These are phyloP conservation scores for Smutsia temminckii DNA, from an alignment of 2,797 vertebrate species.

Conservation along the genomic window DNA sequence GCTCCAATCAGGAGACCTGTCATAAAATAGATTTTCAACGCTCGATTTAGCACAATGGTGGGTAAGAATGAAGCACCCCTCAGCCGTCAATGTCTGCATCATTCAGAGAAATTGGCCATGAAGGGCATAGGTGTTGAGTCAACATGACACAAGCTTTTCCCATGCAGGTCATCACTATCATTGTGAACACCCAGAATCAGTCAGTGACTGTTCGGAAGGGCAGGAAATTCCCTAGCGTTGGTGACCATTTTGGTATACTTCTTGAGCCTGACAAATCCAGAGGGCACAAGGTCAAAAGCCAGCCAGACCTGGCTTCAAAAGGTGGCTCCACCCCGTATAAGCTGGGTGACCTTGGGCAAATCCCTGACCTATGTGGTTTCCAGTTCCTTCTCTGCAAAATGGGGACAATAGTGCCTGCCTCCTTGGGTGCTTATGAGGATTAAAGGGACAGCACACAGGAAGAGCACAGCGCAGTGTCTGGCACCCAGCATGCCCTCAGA, in stretches of 20 bases:
- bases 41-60: neutral
- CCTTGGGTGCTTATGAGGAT: neutral
- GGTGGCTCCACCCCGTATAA: neutral
- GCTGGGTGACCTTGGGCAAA: neutral
- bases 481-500: neutral
- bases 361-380: neutral
- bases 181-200: neutral
- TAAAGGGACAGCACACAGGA: neutral
- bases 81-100: neutral
- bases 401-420: neutral
- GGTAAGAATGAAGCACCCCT: neutral
- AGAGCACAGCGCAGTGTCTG: neutral
- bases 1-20: conserved; percentile 42
- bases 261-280: neutral
- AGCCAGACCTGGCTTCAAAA: neutral
- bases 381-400: neutral
- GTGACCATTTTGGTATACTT: neutral
- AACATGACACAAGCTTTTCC: neutral
- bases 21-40: neutral
- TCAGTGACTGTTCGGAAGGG: neutral
- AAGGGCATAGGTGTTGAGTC: neutral
- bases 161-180: neutral
- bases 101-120: neutral
- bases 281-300: neutral
- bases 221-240: neutral